Evolutionary conservation across 1,140 invertebrate species (phyloP), one percentile per base, ranked within the genome.

Genomic region (Harlomillsia oculata): DNA sequence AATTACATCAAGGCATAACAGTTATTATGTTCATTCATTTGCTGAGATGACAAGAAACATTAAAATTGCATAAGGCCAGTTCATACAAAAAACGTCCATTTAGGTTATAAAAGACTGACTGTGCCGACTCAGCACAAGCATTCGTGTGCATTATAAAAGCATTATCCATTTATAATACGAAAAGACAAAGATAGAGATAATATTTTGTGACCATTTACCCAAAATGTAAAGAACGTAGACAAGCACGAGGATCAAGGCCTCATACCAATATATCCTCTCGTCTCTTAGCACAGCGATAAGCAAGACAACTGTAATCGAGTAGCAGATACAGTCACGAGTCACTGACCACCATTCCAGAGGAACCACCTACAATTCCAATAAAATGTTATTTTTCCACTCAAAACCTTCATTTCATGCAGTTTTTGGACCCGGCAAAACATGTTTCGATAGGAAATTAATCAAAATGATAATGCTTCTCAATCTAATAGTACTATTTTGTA

Each of bases 311-410:
- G 89, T 84, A 6, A 89, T 67, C 6, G 82, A 77, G 67, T 94
- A 95, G 52, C 89, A 84, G 9, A 83, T 67, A 53, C 84, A 85
- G 67, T 95, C 91, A 62, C 92, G 74, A 1, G 85, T 81, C 20
- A 95, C 78, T 2, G 91, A 88, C 76, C 82, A 84, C 77, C 82
- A 83, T 66, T 90, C 82, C 23, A 94, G 74, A 62, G 80, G 71
- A n/a, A 93, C 83, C 0, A 82, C 81, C 89, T 92, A 70, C 6
- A 76, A n/a, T n/a, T n/a, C n/a, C n/a, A n/a, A n/a, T n/a, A n/a
- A n/a, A n/a, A n/a, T n/a, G n/a, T n/a, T 6, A 34, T 8, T 8
- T 34, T n/a, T n/a, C n/a, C n/a, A n/a, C n/a, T n/a, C n/a, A n/a
- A n/a, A n/a, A n/a, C n/a, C n/a, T n/a, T n/a, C n/a, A n/a, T n/a